Evolutionary conservation across 2,888 invertebrate genomes (phyloP).

Genomic region (Kuschelorhynchus macadamiae): DNA sequence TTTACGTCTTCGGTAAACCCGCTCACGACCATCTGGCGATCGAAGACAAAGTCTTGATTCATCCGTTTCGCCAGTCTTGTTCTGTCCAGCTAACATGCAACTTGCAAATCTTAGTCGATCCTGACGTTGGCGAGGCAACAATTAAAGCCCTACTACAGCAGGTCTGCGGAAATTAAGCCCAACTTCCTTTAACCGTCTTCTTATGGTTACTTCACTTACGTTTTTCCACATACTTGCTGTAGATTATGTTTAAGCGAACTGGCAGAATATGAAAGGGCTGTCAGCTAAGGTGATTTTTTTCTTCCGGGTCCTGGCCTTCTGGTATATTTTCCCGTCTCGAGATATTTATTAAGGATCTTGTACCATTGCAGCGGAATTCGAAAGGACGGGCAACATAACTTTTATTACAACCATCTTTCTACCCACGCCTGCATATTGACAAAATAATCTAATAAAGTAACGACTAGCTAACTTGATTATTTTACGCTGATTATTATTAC

Average conservation of each 20-base stretch:
- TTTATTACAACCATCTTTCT: constrained; percentile 16
- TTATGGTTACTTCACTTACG: constrained; percentile 3
- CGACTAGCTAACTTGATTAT: no score
- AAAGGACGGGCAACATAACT: constrained; percentile 22
- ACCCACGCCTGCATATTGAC: constrained; percentile 8
- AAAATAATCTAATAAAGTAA: constrained; percentile 1
- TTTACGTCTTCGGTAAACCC: not conserved
- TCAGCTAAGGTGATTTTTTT: constrained; percentile 3
- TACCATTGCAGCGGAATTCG: constrained; percentile 2
- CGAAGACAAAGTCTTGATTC: not conserved
- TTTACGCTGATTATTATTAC: no score
- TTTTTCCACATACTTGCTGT: not conserved
- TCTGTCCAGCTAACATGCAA: not conserved
- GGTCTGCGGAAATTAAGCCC: not conserved
- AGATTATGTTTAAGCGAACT: no score
- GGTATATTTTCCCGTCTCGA: constrained; percentile 1
- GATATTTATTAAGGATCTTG: not conserved
- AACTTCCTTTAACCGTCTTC: not conserved
- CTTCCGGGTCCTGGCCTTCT: constrained; percentile 8
- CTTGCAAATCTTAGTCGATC: constrained; percentile 1
- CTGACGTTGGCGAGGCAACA: no score
- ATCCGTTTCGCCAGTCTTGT: not conserved
- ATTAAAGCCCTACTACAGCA: not conserved
- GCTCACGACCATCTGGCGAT: not conserved
- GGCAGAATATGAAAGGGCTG: not conserved